A percentile compares a stretch with the other conserved stretches of the same genome.
phyloP scores from a whole-genome alignment of 2,113 vertebrate genomes.

The Petrocephalus microphthalmus region DNA sequence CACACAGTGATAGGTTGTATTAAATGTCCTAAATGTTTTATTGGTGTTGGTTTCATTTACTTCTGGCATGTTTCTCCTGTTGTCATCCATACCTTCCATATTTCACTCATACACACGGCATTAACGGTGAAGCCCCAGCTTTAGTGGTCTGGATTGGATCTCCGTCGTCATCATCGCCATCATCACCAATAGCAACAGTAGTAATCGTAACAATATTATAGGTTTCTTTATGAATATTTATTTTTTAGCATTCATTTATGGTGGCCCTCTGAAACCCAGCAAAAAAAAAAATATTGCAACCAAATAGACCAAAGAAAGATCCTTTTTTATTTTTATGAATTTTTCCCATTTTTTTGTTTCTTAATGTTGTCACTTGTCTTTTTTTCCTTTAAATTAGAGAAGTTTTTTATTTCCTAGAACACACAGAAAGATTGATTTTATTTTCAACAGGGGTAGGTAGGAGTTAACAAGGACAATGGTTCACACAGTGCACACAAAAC shows the following conservation, averaged over 20 bases:
- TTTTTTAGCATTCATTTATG: slow-evolving; percentile 21
- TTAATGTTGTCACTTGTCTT: slow-evolving; percentile 42
- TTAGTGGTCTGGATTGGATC: slow-evolving; percentile 1
- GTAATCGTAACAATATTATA: slow-evolving; percentile 5
- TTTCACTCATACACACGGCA: slow-evolving; percentile 46
- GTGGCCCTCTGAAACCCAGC: slow-evolving; percentile 46
- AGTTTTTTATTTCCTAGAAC: slow-evolving; percentile 68
- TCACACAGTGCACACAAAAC: slow-evolving; percentile 62
- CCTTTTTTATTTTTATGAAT: slow-evolving; percentile 30
- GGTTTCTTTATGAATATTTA: background rate
- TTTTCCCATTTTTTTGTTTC: slow-evolving; percentile 39
- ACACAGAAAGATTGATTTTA: slow-evolving; percentile 64
- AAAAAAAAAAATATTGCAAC: slow-evolving; percentile 42
- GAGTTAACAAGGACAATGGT: slow-evolving; percentile 52
- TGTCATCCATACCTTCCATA: slow-evolving; percentile 39
- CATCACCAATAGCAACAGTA: slow-evolving; percentile 32
- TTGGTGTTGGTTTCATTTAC: slow-evolving; percentile 66
- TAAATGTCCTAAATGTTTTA: slow-evolving; percentile 79
- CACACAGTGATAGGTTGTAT: slow-evolving; percentile 56
- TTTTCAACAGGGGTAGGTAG: slow-evolving; percentile 40
- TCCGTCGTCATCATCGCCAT: slow-evolving; percentile 30
- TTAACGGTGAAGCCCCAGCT: slow-evolving; percentile 42
- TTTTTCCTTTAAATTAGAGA: slow-evolving; percentile 54
- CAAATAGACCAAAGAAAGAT: slow-evolving; percentile 40
- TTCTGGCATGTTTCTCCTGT: slow-evolving; percentile 61